Evolutionary conservation across 2,797 vertebrate species (phyloP).

Genomic region (Pagetopsis macropterus): DNA sequence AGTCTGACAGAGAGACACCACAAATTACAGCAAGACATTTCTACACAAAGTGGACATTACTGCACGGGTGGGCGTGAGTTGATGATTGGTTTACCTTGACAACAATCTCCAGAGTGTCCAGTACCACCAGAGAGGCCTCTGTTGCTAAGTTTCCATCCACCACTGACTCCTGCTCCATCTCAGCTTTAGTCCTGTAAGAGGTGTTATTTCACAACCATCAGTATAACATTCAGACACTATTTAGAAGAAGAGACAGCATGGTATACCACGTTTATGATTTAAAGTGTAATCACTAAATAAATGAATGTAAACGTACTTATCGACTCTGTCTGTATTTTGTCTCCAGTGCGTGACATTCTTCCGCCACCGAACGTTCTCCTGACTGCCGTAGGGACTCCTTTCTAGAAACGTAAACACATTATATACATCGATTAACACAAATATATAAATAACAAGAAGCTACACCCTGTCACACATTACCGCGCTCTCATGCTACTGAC

Average conservation of each 20-base stretch:
- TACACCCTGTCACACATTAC: neutral
- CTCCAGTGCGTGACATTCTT: slow-evolving; percentile 93
- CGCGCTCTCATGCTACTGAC: slow-evolving; percentile 60
- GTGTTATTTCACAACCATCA: slow-evolving; percentile 11
- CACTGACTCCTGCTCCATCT: slow-evolving; percentile 91
- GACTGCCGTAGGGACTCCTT: slow-evolving; percentile 89
- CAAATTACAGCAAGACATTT: slow-evolving; percentile 7
- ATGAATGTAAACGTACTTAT: slow-evolving; percentile 85
- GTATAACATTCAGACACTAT: slow-evolving; percentile 4
- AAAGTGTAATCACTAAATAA: neutral
- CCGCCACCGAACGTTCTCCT: slow-evolving; percentile 94
- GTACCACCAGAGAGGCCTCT: slow-evolving; percentile 88
- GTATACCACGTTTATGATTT: neutral
- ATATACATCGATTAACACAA: slow-evolving; percentile 22
- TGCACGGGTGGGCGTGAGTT: neutral
- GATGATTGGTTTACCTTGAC: slow-evolving; percentile 86
- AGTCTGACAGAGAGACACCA: slow-evolving; percentile 59
- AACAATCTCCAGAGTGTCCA: slow-evolving; percentile 92
- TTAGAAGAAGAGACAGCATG: neutral
- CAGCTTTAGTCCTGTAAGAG: slow-evolving; percentile 86
- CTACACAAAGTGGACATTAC: neutral
- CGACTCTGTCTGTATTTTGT: slow-evolving; percentile 89
- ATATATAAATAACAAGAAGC: neutral
- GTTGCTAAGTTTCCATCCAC: slow-evolving; percentile 93
- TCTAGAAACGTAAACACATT: slow-evolving; percentile 76